Percentiles rank a stretch among this genome's conserved stretches.
These are phyloP conservation scores for Aphidius gifuensis DNA, from an alignment of 1,140 invertebrate species.

Conservation along the genomic window DNA sequence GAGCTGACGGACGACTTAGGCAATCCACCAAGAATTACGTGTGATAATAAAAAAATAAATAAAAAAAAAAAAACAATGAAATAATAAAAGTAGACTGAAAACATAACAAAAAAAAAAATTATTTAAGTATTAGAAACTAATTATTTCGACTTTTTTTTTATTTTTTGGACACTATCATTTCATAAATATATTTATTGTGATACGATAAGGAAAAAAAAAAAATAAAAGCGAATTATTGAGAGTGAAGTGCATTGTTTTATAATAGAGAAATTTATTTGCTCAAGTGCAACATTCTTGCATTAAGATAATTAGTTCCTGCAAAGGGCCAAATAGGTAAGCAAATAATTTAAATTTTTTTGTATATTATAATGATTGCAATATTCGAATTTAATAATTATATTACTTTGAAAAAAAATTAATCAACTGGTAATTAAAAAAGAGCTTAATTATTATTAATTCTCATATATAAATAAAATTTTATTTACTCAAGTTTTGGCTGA, in stretches of 20 bases:
- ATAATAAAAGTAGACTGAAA: neutral
- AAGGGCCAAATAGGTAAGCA: constrained; percentile 5
- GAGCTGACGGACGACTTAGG: constrained; percentile 19
- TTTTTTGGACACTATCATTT: neutral
- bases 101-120: neutral
- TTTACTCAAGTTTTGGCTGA: too few species aligned
- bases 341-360: constrained; percentile 1
- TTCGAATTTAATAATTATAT: too few species aligned
- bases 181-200: neutral
- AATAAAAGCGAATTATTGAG: too few species aligned
- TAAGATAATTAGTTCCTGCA: constrained; percentile 3
- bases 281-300: neutral
- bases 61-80: constrained; percentile 1
- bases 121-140: neutral
- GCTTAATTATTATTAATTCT: too few species aligned
- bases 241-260: too few species aligned
- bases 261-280: neutral
- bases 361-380: neutral
- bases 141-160: neutral
- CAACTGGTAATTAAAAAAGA: too few species aligned
- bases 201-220: neutral
- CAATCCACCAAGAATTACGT: constrained; percentile 14
- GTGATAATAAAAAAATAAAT: constrained; percentile 8
- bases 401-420: too few species aligned
- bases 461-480: too few species aligned